Evolutionary conservation across 2,888 invertebrate species (phyloP), one percentile per base, ranked within the genome.

Genomic region (Archips crataeganus): DNA sequence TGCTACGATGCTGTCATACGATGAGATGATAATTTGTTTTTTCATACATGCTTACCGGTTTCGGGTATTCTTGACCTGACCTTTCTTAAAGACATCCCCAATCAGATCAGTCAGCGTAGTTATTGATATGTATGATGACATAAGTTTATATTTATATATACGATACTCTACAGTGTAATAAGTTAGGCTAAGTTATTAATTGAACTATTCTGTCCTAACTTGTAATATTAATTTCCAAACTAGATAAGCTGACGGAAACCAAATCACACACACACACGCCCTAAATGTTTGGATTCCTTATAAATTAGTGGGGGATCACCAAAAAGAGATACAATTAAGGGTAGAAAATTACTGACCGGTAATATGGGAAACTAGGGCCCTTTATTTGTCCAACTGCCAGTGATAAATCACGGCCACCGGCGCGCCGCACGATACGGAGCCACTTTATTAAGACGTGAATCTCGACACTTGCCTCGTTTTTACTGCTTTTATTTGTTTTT

Each of bases 361-460:
- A 80, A 80, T 84, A 70, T 65, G 68, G 70, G 69, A 61, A 85
- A 83, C 84, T 82, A 84, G 81, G 80, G 78, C 80, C 80, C 79
- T 86, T 87, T 88, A 89, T 88, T 88, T 87, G 84, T 86, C 82
- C 81, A 80, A 81, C 79, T 80, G 81, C 77, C 73, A 77, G 83
- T 82, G 83, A 89, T 88, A 87, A 86, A 87, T 86, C 81, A 84
- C 77, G 77, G 85, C 87, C 89, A 87, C 87, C 89, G 85, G 81
- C 79, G 81, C 82, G 60, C n/a, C 77, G 80, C 81, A 80, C 81
- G 77, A 71, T 68, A 75, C 79, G 78, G 76, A 75, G 76, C 77
- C 79, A 81, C 85, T 86, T 86, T 89, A 87, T 88, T 89, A 84
- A 88, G 88, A 88, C 81, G 84, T 85, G 79, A 75, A 76, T 79